Conservation (phyloP, 2,797 vertebrate species). For the Notamacropus eugenii region DNA sequence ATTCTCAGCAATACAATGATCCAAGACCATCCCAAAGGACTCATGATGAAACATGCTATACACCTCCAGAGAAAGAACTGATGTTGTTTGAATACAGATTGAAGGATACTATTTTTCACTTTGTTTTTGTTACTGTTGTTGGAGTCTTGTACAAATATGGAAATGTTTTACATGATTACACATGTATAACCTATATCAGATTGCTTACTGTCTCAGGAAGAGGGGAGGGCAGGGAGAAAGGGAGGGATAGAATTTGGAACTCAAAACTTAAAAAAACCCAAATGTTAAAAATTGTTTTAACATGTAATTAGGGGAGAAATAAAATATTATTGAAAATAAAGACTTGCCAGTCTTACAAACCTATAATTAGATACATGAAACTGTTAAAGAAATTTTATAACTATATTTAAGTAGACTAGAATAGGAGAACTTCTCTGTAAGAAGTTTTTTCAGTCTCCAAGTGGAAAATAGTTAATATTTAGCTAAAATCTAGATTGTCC, state of each 20-base stretch:
- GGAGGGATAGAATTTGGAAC: not conserved
- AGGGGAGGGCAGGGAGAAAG: not conserved
- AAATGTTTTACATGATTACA: not conserved
- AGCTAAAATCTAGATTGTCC: not conserved
- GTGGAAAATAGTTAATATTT: slow-evolving; percentile 34
- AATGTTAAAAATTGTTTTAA: not conserved
- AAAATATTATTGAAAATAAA: not conserved
- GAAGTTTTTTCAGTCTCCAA: not conserved
- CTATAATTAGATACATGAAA: not conserved
- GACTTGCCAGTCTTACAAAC: not conserved
- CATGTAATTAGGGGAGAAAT: not conserved
- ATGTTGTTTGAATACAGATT: not conserved
- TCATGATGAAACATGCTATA: not conserved
- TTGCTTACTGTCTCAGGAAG: not conserved
- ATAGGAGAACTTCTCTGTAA: slow-evolving; percentile 2
- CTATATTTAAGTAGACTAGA: not conserved
- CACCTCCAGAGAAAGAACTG: not conserved
- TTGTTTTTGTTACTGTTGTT: not conserved
- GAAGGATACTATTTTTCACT: not conserved
- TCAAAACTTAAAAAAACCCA: not conserved
- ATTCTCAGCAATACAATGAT: not conserved
- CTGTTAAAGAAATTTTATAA: not conserved
- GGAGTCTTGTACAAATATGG: not conserved
- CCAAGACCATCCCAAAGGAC: not conserved
- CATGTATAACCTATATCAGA: not conserved